phyloP scores from a whole-genome alignment of 2,888 invertebrate genomes.

The Conchocele bisecta region DNA sequence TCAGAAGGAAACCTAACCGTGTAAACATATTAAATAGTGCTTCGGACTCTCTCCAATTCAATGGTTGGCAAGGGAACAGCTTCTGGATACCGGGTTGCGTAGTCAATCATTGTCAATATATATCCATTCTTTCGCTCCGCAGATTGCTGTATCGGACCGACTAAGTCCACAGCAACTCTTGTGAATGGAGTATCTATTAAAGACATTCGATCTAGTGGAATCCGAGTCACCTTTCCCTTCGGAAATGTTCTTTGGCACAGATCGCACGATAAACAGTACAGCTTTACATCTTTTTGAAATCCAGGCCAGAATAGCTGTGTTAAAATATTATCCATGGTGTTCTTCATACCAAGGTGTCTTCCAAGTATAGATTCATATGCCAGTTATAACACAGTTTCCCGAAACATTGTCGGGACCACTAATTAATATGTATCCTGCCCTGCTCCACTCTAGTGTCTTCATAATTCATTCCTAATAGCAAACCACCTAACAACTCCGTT shows the following conservation, averaged over 20 bases:
- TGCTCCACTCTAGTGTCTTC: neutral
- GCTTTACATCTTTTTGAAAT: neutral
- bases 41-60: neutral
- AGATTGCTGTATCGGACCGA: neutral
- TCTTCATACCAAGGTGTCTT: neutral
- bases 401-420: neutral
- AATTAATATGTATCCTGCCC: neutral
- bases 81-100: neutral
- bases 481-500: too few species aligned
- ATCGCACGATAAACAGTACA: neutral
- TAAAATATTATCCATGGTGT: neutral
- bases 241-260: slow-evolving; percentile 4
- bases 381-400: neutral
- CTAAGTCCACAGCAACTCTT: slow-evolving; percentile 9
- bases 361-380: slow-evolving; percentile 7
- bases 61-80: neutral
- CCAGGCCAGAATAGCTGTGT: neutral
- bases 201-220: slow-evolving; percentile 4
- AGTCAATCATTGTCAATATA: neutral
- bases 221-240: slow-evolving; percentile 5
- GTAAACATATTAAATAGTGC: slow-evolving; percentile 4
- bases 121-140: neutral
- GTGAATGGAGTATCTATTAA: slow-evolving; percentile 11
- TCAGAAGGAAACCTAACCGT: slow-evolving; percentile 6
- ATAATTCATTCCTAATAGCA: neutral